These are phyloP conservation scores for Hystrix cristata DNA, from an alignment of 2,113 vertebrate species.

Conservation along the genomic window DNA sequence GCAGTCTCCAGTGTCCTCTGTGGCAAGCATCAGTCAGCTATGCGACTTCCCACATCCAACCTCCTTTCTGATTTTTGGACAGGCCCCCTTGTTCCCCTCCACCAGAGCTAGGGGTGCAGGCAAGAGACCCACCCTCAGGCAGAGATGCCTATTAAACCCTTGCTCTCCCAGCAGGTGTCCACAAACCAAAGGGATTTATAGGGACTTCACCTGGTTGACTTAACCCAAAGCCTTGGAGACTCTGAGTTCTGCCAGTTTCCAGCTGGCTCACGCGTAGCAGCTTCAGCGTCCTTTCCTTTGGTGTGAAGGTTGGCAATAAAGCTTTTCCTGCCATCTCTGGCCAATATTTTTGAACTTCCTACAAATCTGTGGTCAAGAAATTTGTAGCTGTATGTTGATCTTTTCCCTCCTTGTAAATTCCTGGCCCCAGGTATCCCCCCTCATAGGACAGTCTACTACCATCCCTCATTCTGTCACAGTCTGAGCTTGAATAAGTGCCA, in stretches of 20 bases:
- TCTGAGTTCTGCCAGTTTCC: not conserved
- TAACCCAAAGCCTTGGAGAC: not conserved
- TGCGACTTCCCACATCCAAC: not conserved
- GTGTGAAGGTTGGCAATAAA: not conserved
- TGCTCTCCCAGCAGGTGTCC: not conserved
- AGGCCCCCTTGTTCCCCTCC: accelerated
- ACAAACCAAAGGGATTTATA: not conserved
- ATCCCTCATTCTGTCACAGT: not conserved
- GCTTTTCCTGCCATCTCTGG: not conserved
- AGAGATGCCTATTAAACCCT: not conserved
- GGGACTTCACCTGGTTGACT: not conserved
- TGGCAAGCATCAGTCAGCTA: not conserved
- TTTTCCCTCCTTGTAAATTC: not conserved
- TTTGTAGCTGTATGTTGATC: not conserved
- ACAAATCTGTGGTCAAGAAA: not conserved
- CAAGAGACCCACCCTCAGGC: no score
- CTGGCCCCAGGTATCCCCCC: not conserved
- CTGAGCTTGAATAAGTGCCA: not conserved
- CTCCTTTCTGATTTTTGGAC: not conserved
- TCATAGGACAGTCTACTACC: not conserved
- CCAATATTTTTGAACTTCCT: not conserved
- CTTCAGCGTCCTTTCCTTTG: not conserved
- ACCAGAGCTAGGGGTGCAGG: not conserved
- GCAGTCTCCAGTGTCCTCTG: not conserved
- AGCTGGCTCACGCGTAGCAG: not conserved